phyloP scores from a whole-genome alignment of 64 coral and sea anemone genomes.

The Astreopora myriophthalma region DNA sequence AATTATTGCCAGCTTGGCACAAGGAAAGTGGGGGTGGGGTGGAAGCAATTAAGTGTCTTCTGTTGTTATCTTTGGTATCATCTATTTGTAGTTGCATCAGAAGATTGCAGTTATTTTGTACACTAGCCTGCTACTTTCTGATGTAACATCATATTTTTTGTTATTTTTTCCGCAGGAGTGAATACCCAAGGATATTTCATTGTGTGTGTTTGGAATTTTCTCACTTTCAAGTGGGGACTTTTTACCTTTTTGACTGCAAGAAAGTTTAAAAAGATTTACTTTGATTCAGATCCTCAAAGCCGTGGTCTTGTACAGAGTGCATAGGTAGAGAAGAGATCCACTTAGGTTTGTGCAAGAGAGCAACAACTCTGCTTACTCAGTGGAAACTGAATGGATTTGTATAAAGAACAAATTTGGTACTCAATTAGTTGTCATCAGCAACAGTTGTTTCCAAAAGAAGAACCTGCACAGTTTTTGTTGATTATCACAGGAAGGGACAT shows the following conservation, averaged over 20 bases:
- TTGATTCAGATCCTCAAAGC: slow-evolving; percentile 30
- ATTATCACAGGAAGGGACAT: too few relatives aligned
- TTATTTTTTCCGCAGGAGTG: slow-evolving; percentile 50
- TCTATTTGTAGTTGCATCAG: too few relatives aligned
- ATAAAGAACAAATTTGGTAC: not conserved
- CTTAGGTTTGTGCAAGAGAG: not conserved
- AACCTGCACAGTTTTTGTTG: too few relatives aligned
- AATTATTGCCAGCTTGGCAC: too few relatives aligned
- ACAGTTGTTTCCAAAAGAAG: too few relatives aligned
- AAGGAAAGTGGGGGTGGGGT: too few relatives aligned
- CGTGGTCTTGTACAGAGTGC: not conserved
- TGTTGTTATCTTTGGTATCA: too few relatives aligned
- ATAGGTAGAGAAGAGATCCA: not conserved
- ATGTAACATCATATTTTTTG: not conserved
- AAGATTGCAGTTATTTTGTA: too few relatives aligned
- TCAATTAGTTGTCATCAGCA: too few relatives aligned
- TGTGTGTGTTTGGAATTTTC: slow-evolving; percentile 77
- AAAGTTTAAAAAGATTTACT: slow-evolving; percentile 55
- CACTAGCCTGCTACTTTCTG: too few relatives aligned
- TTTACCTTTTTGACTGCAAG: slow-evolving; percentile 53
- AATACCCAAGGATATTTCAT: slow-evolving; percentile 57
- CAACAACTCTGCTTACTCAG: not conserved
- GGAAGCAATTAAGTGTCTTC: too few relatives aligned
- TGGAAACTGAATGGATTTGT: not conserved
- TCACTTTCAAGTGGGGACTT: slow-evolving; percentile 89